Conservation (phyloP, 2,797 vertebrate genomes). For the Hafferia zeledoni region DNA sequence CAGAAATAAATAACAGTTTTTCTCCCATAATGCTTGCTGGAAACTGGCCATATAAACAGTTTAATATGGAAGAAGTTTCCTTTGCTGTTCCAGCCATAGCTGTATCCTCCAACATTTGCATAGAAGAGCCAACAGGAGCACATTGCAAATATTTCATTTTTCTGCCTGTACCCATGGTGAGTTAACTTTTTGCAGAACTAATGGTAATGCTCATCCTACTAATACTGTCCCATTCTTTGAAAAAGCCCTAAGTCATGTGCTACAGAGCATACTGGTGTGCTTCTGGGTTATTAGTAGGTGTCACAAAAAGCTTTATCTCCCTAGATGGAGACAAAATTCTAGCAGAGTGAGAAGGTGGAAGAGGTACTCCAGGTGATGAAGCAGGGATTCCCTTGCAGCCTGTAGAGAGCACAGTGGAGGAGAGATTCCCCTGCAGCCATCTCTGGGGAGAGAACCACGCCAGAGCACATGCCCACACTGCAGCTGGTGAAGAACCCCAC, state of each 20-base stretch:
- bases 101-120: neutral
- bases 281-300: neutral
- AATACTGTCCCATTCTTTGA: neutral
- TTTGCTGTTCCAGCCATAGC: neutral
- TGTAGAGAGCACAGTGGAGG: neutral
- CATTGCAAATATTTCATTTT: neutral
- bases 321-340: neutral
- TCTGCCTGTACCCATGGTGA: neutral
- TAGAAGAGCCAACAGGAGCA: neutral
- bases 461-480: neutral
- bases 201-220: neutral
- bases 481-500: neutral
- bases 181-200: neutral
- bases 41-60: neutral
- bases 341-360: neutral
- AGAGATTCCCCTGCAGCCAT: neutral
- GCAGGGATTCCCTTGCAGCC: neutral
- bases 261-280: neutral
- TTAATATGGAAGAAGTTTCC: neutral
- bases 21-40: neutral
- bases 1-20: neutral
- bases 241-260: neutral
- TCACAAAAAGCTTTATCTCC: neutral
- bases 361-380: neutral
- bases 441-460: neutral